Evolutionary conservation across 2,888 invertebrate genomes (phyloP).

Genomic region (Drosophila helvetica): DNA sequence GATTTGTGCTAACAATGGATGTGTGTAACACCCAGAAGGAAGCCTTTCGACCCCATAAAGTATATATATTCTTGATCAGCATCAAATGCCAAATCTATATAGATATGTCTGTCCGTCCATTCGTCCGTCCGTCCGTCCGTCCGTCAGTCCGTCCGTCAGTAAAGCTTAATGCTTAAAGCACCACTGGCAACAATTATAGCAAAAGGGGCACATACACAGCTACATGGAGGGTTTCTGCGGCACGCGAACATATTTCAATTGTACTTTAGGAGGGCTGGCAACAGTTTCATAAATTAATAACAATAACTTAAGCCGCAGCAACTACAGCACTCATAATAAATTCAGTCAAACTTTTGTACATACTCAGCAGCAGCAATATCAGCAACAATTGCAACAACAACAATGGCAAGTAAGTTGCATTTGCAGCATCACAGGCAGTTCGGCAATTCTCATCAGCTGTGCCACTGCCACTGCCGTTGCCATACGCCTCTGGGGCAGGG

Average conservation of each 20-base stretch:
- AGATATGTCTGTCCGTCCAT: too few species aligned
- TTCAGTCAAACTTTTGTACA: slow-evolving; percentile 63
- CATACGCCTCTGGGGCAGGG: slow-evolving; percentile 21
- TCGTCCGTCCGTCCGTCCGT: too few species aligned
- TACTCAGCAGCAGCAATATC: slow-evolving; percentile 57
- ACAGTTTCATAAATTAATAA: slow-evolving; percentile 75
- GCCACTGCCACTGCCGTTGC: slow-evolving; percentile 35
- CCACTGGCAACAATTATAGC: too few species aligned
- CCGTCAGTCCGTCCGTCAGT: too few species aligned
- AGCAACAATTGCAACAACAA: slow-evolving; percentile 51
- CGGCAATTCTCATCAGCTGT: slow-evolving; percentile 63
- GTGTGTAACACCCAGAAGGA: too few species aligned
- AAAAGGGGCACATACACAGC: too few species aligned
- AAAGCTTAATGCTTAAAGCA: too few species aligned
- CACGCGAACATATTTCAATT: slow-evolving; percentile 53
- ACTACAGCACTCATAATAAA: slow-evolving; percentile 67
- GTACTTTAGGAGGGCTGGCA: slow-evolving; percentile 29
- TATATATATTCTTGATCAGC: too few species aligned
- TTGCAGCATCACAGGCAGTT: slow-evolving; percentile 41
- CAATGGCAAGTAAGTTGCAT: slow-evolving; percentile 54
- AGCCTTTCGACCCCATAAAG: too few species aligned
- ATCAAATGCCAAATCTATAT: too few species aligned
- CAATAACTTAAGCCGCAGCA: slow-evolving; percentile 70
- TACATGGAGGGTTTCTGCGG: background rate
- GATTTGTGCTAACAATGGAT: too few species aligned